Conservation (phyloP, 2,113 vertebrate genomes). For the Steatornis caripensis region DNA sequence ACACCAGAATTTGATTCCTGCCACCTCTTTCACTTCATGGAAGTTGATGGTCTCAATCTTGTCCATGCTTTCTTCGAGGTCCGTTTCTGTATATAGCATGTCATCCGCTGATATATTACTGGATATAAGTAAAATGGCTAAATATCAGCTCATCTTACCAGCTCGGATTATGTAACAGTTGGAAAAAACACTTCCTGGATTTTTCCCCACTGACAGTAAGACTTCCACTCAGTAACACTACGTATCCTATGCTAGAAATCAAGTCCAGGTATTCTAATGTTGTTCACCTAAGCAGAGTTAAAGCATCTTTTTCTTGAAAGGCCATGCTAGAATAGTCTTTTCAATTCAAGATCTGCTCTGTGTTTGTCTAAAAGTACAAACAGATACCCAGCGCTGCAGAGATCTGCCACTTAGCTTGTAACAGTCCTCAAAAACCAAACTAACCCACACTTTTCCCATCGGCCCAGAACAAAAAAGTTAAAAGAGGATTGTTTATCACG, state of each 20-base stretch:
- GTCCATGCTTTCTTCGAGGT: slow-evolving; percentile 98
- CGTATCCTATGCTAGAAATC: fast-evolving
- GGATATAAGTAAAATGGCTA: neutral
- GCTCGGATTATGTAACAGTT: neutral
- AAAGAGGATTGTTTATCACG: neutral
- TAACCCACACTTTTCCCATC: neutral
- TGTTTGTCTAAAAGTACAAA: neutral
- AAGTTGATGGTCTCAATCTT: slow-evolving; percentile 99
- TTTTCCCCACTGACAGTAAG: neutral
- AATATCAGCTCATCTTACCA: neutral
- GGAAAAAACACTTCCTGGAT: neutral
- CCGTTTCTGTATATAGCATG: slow-evolving; percentile 97
- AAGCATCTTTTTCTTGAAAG: neutral
- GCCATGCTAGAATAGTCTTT: neutral
- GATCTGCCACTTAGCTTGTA: neutral
- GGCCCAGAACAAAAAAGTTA: neutral
- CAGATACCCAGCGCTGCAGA: neutral
- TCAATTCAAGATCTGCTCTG: neutral
- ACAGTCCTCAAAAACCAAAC: neutral
- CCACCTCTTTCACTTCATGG: slow-evolving; percentile 97
- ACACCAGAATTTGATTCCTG: slow-evolving; percentile 98
- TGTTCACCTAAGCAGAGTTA: neutral
- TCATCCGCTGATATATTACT: slow-evolving; percentile 98
- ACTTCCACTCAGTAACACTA: neutral
- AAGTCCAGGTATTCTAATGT: neutral